These are phyloP conservation scores for Idaea aversata DNA, from an alignment of 2,888 invertebrate species.

Conservation along the genomic window DNA sequence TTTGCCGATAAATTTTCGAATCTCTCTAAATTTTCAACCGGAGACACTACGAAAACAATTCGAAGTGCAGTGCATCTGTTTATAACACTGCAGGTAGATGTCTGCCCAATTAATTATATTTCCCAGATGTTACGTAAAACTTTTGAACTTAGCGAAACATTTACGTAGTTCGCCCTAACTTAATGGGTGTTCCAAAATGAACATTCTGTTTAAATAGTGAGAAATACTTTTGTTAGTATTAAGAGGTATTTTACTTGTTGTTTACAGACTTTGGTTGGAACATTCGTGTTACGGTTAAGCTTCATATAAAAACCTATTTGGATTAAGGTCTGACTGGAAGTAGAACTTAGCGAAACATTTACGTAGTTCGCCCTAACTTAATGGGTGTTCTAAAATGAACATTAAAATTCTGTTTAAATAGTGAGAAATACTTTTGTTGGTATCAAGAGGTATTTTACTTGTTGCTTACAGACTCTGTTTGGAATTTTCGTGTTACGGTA, in stretches of 20 bases:
- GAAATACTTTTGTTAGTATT: not conserved
- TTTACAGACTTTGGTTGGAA: not conserved
- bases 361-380: no score
- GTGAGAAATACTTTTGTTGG: no score
- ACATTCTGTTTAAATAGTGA: not conserved
- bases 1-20: no score
- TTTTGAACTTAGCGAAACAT: slow-evolving; percentile 13
- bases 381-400: no score
- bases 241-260: not conserved
- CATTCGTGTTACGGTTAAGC: not conserved
- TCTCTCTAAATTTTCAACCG: not conserved
- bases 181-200: not conserved
- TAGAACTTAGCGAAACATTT: slow-evolving; percentile 6
- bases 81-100: slow-evolving; percentile 23
- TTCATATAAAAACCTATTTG: not conserved
- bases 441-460: no score
- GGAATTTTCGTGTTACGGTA: no score
- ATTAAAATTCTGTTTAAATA: no score
- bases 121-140: slow-evolving; percentile 18
- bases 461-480: no score
- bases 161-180: not conserved
- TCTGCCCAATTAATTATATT: slow-evolving; percentile 28
- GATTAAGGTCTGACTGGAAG: no score
- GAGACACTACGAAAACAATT: slow-evolving; percentile 13
- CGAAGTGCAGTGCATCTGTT: slow-evolving; percentile 11